Evolutionary conservation across 2,888 invertebrate species (phyloP).

Genomic region (Hybos culiciformis): DNA sequence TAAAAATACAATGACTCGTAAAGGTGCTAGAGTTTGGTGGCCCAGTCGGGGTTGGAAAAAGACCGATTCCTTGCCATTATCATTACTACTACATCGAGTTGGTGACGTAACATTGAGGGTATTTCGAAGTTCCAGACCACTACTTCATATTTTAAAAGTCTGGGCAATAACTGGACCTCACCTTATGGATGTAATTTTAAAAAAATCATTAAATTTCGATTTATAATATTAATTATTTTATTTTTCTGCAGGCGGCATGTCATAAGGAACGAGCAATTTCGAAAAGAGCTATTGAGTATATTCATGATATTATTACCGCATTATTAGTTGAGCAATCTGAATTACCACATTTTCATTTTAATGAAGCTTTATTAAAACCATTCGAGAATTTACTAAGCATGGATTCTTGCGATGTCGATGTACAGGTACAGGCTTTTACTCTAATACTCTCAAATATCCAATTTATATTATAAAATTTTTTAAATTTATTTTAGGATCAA

Average conservation of each 20-base stretch:
- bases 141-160: conserved; percentile 80
- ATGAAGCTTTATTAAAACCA: conserved; percentile 86
- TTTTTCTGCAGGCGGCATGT: conserved; percentile 60
- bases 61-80: conserved; percentile 38
- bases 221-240: background rate
- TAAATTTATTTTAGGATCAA: conserved; percentile 50
- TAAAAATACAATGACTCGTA: conserved; percentile 36
- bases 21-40: conserved; percentile 36
- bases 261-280: conserved; percentile 79
- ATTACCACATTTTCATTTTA: conserved; percentile 86
- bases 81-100: conserved; percentile 61
- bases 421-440: conserved; percentile 46
- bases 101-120: conserved; percentile 82
- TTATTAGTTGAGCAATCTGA: conserved; percentile 77
- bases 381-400: conserved; percentile 89
- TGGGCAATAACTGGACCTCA: conserved; percentile 91
- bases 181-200: conserved; percentile 64
- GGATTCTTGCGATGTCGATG: conserved; percentile 85
- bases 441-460: background rate
- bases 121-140: conserved; percentile 70
- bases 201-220: background rate
- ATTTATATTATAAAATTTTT: background rate
- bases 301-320: conserved; percentile 83
- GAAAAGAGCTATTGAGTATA: conserved; percentile 80
- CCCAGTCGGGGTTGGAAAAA: conserved; percentile 36